Conservation (phyloP, 2,888 invertebrate genomes). For the Brachylomia viminalis region DNA sequence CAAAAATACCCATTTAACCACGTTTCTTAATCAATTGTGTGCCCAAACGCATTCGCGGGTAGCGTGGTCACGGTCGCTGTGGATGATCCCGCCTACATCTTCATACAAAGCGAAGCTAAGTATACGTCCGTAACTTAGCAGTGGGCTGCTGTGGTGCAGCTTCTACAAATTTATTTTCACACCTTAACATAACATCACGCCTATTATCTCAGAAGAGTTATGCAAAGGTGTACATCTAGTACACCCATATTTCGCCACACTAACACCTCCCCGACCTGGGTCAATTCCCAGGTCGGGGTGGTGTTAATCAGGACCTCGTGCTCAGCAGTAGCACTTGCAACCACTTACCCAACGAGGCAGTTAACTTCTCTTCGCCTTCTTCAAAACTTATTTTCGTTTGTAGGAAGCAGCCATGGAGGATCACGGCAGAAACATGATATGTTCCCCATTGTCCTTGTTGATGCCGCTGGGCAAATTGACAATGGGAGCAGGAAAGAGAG, state of each 20-base stretch:
- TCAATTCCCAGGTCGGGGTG: no score
- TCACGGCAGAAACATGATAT: conserved; percentile 68
- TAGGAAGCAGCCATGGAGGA: conserved; percentile 67
- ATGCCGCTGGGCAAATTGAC: conserved; percentile 78
- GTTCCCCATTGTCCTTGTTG: conserved; percentile 80
- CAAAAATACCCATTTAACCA: background rate
- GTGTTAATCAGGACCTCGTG: background rate
- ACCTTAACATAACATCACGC: background rate
- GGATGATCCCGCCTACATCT: background rate
- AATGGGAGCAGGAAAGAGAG: conserved; percentile 70
- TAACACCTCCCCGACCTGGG: background rate
- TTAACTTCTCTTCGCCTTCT: background rate
- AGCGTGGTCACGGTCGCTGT: background rate
- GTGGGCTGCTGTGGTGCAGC: background rate
- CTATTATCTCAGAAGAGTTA: background rate
- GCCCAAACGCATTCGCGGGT: background rate
- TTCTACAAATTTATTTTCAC: background rate
- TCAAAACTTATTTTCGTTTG: conserved; percentile 23
- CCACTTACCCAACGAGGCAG: background rate
- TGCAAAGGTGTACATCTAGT: background rate
- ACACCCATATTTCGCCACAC: background rate
- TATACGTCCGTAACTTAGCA: background rate
- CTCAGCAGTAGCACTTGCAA: background rate
- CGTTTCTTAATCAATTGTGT: background rate
- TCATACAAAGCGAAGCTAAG: background rate